phyloP scores from a whole-genome alignment of 2,113 vertebrate species.

The Rynchops niger region DNA sequence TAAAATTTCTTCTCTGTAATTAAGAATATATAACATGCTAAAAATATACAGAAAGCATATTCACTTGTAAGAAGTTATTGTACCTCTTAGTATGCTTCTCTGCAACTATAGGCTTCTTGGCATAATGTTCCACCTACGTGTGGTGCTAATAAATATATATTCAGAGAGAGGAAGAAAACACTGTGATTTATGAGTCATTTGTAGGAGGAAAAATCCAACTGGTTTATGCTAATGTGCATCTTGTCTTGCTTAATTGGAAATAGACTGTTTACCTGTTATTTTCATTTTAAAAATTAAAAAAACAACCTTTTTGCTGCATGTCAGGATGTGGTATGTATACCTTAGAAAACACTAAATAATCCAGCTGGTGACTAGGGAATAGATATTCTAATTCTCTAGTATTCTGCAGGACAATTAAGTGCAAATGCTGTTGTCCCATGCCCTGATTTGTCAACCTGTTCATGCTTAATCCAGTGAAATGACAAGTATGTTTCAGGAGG shows the following conservation, averaged over 20 bases:
- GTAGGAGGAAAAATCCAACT: background rate
- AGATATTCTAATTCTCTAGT: background rate
- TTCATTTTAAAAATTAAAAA: background rate
- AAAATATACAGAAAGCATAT: background rate
- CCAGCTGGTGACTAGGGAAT: background rate
- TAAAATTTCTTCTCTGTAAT: background rate
- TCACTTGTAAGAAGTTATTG: background rate
- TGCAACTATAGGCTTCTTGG: background rate
- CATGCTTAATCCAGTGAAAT: background rate
- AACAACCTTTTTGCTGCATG: accelerated
- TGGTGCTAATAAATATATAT: background rate
- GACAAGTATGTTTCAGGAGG: background rate
- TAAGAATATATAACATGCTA: background rate
- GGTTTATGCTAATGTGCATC: background rate
- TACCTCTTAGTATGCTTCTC: background rate
- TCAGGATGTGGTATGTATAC: background rate
- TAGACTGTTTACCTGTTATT: background rate
- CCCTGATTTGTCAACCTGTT: background rate
- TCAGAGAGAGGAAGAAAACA: background rate
- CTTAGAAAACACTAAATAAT: background rate
- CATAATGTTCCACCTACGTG: background rate
- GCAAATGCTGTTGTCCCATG: background rate
- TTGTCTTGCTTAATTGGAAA: background rate
- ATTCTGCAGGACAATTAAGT: background rate
- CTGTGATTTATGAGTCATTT: background rate